phyloP scores from a whole-genome alignment of 2,888 invertebrate genomes.

The Nomada fucata region DNA sequence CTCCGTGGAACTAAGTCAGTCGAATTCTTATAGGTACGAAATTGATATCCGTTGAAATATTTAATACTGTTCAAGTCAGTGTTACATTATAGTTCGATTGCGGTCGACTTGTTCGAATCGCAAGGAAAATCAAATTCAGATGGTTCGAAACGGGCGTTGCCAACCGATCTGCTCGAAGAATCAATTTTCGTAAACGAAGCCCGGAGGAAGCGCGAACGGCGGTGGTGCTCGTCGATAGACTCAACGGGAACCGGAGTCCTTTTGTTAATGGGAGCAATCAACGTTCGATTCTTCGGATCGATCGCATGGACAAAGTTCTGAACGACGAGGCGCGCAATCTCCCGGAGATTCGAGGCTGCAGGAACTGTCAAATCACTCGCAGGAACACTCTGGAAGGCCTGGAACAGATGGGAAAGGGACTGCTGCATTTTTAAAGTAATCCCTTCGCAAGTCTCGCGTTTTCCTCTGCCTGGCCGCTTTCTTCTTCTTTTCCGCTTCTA shows the following conservation, averaged over 20 bases:
- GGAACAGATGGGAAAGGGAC: constrained; percentile 21
- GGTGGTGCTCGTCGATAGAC: neutral
- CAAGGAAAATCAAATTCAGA: no score
- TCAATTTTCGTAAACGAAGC: neutral
- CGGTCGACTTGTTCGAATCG: no score
- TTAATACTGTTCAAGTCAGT: no score
- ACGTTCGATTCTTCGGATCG: constrained; percentile 25
- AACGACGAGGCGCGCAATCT: constrained; percentile 30
- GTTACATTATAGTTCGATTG: no score
- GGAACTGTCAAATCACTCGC: constrained; percentile 45
- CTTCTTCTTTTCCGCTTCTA: neutral
- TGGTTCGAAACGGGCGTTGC: no score
- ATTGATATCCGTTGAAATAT: no score
- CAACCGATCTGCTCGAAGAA: neutral
- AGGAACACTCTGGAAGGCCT: constrained; percentile 35
- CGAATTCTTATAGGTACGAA: no score
- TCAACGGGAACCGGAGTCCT: constrained; percentile 8
- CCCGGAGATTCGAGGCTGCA: constrained; percentile 27
- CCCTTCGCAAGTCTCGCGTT: constrained; percentile 37
- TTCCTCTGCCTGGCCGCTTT: neutral
- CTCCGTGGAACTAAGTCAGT: no score
- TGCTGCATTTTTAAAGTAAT: constrained; percentile 52
- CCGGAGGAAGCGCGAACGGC: neutral
- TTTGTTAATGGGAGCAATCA: constrained; percentile 23
- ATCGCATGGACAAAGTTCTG: constrained; percentile 23